Percentiles rank a stretch among this genome's conserved stretches.
Conservation (phyloP, 2,797 vertebrate genomes). For the Galago senegalensis region DNA sequence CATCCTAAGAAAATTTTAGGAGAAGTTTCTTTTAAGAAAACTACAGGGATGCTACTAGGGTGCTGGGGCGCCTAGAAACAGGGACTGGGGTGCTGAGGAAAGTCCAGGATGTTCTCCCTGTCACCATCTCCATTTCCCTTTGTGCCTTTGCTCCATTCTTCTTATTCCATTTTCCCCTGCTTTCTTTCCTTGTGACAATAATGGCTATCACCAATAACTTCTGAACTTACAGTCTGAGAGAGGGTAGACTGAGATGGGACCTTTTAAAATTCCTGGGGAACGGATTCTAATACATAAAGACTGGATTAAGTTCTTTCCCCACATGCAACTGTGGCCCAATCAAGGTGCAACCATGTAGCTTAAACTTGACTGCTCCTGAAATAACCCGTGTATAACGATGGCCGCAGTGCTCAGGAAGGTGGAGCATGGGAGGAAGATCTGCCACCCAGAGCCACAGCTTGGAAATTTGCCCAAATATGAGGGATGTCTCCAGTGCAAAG, state of each 20-base stretch:
- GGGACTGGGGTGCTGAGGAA: too few species aligned
- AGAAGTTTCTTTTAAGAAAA: not conserved
- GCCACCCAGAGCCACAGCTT: not conserved
- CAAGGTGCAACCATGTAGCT: not conserved
- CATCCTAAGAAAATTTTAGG: not conserved
- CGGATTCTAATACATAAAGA: not conserved
- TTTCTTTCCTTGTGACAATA: not conserved
- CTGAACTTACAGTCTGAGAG: not conserved
- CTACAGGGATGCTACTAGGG: too few species aligned
- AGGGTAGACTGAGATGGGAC: not conserved
- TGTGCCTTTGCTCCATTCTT: not conserved
- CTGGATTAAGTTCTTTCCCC: not conserved
- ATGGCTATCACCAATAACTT: not conserved
- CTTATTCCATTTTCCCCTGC: not conserved
- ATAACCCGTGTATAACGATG: not conserved
- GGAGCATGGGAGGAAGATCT: not conserved
- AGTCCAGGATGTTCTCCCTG: rapidly evolving
- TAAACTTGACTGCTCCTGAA: not conserved
- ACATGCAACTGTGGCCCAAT: not conserved
- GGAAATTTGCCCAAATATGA: not conserved
- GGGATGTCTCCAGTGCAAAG: not conserved
- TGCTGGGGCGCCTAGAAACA: not conserved
- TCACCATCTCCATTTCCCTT: not conserved
- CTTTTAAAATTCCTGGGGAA: not conserved
- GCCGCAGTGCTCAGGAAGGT: not conserved